Percentiles rank a stretch among this genome's conserved stretches.
phyloP scores from a whole-genome alignment of 2,888 invertebrate species.

The Ferdinandea cuprea region DNA sequence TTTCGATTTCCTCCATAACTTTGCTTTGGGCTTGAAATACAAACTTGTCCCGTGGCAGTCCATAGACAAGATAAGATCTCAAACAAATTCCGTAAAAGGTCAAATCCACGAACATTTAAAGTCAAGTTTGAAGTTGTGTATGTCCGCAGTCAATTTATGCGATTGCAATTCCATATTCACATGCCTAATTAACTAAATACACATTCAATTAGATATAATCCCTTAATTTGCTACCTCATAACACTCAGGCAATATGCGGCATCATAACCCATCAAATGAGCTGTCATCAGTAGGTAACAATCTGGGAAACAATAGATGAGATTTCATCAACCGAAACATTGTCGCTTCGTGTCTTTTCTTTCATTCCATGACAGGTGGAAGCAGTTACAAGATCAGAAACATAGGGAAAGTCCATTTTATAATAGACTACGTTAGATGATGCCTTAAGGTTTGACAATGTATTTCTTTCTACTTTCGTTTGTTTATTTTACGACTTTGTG shows the following conservation, averaged over 20 bases:
- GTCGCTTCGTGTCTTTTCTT: neutral
- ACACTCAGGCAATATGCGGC: neutral
- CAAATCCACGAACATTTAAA: too few relatives aligned
- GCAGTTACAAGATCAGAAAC: conserved; percentile 5
- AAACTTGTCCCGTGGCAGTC: too few relatives aligned
- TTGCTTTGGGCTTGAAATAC: too few relatives aligned
- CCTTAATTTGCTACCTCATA: conserved; percentile 5
- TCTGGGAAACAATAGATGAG: conserved; percentile 6
- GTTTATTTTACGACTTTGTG: conserved; percentile 19
- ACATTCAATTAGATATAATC: neutral
- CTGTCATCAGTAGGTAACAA: conserved; percentile 15
- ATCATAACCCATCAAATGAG: conserved; percentile 1
- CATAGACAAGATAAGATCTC: too few relatives aligned
- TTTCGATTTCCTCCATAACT: too few relatives aligned
- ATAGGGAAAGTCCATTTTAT: conserved; percentile 28
- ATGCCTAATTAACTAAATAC: neutral
- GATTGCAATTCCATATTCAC: too few relatives aligned
- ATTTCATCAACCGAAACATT: conserved; percentile 12
- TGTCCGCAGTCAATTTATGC: too few relatives aligned
- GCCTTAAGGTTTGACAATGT: neutral
- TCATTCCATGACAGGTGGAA: neutral
- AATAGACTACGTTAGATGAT: neutral
- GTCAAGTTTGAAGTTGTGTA: too few relatives aligned
- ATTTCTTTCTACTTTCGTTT: neutral
- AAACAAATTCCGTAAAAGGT: too few relatives aligned